A percentile compares a stretch with the other conserved stretches of the same genome.
phyloP scores from a whole-genome alignment of 2,797 vertebrate species.

The Chaetodon trifasciatus region DNA sequence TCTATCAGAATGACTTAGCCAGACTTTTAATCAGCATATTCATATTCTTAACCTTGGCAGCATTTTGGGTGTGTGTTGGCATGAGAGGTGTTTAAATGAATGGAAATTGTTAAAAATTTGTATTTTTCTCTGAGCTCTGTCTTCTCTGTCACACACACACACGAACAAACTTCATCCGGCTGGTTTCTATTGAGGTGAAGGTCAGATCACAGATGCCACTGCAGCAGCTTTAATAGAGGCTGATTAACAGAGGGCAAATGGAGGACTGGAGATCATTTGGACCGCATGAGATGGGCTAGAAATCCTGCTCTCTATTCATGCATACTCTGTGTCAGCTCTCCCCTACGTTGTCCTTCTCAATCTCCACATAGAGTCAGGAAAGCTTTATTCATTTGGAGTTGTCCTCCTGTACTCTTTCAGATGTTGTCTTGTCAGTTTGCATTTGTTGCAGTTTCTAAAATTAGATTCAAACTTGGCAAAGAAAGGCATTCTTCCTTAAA shows the following conservation, averaged over 20 bases:
- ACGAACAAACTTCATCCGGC: conserved; percentile 25
- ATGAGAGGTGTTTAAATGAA: conserved; percentile 50
- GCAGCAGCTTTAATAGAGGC: conserved; percentile 55
- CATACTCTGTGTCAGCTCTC: conserved; percentile 23
- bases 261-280: conserved; percentile 59
- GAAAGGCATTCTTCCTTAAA: conserved; percentile 38
- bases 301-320: conserved; percentile 46
- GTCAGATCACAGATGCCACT: conserved; percentile 66
- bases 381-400: not conserved
- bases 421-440: conserved; percentile 37
- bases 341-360: not conserved
- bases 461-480: conserved; percentile 46
- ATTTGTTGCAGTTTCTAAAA: conserved; percentile 54
- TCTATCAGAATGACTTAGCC: conserved; percentile 53
- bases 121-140: conserved; percentile 22
- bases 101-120: conserved; percentile 48
- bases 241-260: conserved; percentile 54
- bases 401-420: conserved; percentile 28
- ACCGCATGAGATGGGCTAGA: conserved; percentile 15
- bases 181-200: conserved; percentile 63
- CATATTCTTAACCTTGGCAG: conserved; percentile 54
- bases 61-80: conserved; percentile 17
- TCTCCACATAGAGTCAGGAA: not conserved
- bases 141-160: not conserved
- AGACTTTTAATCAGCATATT: conserved; percentile 41